Evolutionary conservation across 1,140 invertebrate species (phyloP).

Genomic region (Subanguina moxae): DNA sequence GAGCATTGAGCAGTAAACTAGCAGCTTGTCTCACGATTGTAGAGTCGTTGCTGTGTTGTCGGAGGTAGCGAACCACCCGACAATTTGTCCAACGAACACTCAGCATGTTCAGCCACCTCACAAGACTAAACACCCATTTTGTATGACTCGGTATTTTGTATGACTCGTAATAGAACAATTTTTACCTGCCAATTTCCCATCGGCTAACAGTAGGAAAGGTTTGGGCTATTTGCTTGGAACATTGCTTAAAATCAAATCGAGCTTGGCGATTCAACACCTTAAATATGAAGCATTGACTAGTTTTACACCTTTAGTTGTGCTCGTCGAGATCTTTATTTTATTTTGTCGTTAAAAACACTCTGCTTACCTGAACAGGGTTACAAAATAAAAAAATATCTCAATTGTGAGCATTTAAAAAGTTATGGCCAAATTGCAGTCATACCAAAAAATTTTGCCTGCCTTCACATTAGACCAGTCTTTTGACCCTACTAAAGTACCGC

Average conservation of each 20-base stretch:
- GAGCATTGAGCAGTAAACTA: conserved; percentile 9
- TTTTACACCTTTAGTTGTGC: too few relatives aligned
- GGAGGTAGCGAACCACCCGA: conserved; percentile 24
- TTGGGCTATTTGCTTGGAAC: conserved; percentile 25
- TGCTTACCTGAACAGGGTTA: too few relatives aligned
- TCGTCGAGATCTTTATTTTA: too few relatives aligned
- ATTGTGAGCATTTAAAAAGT: too few relatives aligned
- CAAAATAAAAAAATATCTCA: too few relatives aligned
- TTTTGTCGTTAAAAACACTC: too few relatives aligned
- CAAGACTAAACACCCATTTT: conserved; percentile 9
- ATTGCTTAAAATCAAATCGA: conserved; percentile 21
- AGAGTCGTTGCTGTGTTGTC: conserved; percentile 19
- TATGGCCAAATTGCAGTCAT: too few relatives aligned
- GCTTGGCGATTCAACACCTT: conserved; percentile 27
- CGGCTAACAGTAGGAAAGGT: conserved; percentile 21
- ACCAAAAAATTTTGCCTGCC: too few relatives aligned
- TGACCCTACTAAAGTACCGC: too few relatives aligned
- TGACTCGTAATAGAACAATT: neutral
- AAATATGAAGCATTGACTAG: too few relatives aligned
- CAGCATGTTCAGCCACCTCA: conserved; percentile 18
- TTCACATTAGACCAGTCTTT: too few relatives aligned
- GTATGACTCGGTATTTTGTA: neutral
- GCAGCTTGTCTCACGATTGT: conserved; percentile 14
- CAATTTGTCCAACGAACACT: conserved; percentile 23
- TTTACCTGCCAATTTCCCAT: conserved; percentile 23